phyloP scores from a whole-genome alignment of 2,797 vertebrate species.

The Lacerta bilineata region DNA sequence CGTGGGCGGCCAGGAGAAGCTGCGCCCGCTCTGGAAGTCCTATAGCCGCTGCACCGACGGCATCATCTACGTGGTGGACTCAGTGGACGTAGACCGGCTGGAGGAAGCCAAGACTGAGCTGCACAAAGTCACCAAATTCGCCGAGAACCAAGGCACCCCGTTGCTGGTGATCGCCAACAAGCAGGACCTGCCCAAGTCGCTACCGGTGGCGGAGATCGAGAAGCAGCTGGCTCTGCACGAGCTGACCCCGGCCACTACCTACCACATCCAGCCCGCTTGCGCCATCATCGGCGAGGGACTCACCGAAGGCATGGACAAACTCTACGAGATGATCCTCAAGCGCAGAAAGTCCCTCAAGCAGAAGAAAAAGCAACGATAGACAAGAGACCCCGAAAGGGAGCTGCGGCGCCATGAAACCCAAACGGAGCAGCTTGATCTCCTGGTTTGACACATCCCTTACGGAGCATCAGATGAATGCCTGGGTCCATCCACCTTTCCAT shows the following conservation, averaged over 20 bases:
- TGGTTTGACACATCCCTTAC: background rate
- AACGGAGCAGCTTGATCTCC: background rate
- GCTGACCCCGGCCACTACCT: conserved; percentile 92
- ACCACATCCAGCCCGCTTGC: conserved; percentile 96
- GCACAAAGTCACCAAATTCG: conserved; percentile 96
- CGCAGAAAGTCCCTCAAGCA: conserved; percentile 94
- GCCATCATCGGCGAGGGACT: conserved; percentile 98
- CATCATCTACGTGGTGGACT: conserved; percentile 99
- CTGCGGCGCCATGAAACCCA: background rate
- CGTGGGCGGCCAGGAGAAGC: conserved; percentile 97
- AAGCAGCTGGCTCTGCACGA: conserved; percentile 93
- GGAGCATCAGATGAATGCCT: background rate
- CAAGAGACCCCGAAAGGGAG: background rate
- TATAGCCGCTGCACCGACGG: conserved; percentile 98
- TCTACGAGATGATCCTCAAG: conserved; percentile 98
- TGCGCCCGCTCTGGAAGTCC: conserved; percentile 97
- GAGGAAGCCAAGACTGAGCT: conserved; percentile 97
- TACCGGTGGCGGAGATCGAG: conserved; percentile 94
- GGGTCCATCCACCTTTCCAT: background rate
- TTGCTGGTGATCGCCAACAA: conserved; percentile 98
- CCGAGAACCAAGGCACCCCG: conserved; percentile 96
- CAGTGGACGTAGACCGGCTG: conserved; percentile 93
- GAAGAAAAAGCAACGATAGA: conserved; percentile 91
- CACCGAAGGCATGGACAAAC: conserved; percentile 96
- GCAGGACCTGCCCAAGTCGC: conserved; percentile 95